These are phyloP conservation scores for Corythaixoides concolor DNA, from an alignment of 2,113 vertebrate genomes.

Conservation along the genomic window DNA sequence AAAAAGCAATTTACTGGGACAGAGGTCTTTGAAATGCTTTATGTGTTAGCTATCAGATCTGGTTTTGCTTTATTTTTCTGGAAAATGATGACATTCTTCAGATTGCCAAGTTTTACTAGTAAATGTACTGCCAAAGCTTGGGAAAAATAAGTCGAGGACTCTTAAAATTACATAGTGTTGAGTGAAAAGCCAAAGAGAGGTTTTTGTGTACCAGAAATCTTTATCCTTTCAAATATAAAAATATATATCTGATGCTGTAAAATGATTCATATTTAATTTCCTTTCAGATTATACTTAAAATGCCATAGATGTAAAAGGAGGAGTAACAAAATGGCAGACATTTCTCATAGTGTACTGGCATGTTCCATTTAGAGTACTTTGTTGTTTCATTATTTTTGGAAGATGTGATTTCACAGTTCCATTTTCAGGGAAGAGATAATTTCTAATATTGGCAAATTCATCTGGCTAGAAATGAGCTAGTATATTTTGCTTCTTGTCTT, in stretches of 20 bases:
- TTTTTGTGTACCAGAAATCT: conserved; percentile 63
- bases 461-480: background rate
- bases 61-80: conserved; percentile 70
- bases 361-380: background rate
- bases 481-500: conserved; percentile 13
- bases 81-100: conserved; percentile 57
- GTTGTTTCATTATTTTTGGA: background rate
- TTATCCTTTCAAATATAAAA: conserved; percentile 60
- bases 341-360: background rate
- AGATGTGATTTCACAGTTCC: background rate
- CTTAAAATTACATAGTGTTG: conserved; percentile 85
- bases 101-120: conserved; percentile 82
- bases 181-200: conserved; percentile 81
- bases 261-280: conserved; percentile 18
- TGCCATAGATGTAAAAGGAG: background rate
- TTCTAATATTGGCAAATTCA: background rate
- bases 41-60: conserved; percentile 52
- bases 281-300: conserved; percentile 50
- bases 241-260: conserved; percentile 58
- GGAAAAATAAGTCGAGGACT: conserved; percentile 74
- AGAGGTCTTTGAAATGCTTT: conserved; percentile 39
- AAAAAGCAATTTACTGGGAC: conserved; percentile 41
- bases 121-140: conserved; percentile 81
- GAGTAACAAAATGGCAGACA: background rate
- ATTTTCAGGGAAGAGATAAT: background rate